Conservation (phyloP, 2,113 vertebrate species). For the Isurus oxyrinchus region DNA sequence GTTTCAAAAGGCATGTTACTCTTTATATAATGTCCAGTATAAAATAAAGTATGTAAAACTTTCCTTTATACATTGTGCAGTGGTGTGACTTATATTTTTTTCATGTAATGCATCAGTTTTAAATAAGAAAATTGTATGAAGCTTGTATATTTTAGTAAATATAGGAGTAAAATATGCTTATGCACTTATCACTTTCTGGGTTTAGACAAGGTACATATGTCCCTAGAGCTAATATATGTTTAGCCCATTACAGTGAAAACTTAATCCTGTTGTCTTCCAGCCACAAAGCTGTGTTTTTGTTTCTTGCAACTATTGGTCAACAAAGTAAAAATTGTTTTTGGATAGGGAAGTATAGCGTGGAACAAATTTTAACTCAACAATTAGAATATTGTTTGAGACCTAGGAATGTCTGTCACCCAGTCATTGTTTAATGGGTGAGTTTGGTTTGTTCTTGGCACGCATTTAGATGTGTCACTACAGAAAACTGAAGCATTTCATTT, state of each 20-base stretch:
- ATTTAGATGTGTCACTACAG: background rate
- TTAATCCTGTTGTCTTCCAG: background rate
- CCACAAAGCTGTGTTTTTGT: background rate
- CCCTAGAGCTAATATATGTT: background rate
- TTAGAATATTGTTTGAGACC: background rate
- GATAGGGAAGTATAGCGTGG: background rate
- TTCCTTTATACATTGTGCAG: conserved; percentile 31
- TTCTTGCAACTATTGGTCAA: background rate
- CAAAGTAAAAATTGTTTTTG: background rate
- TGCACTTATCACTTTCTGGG: background rate
- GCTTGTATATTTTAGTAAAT: background rate
- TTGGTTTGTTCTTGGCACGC: background rate
- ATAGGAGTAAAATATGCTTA: background rate
- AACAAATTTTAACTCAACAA: background rate
- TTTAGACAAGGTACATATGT: background rate
- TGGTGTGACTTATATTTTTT: background rate
- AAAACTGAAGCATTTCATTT: background rate
- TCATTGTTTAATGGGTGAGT: background rate
- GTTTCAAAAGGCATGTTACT: conserved; percentile 54
- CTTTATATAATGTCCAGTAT: conserved; percentile 56
- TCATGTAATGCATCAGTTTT: background rate
- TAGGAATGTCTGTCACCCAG: background rate
- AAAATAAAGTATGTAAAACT: conserved; percentile 52
- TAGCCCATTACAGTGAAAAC: background rate
- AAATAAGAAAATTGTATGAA: background rate